Conservation (phyloP, 1,140 invertebrate species). For the Macrobrachium rosenbergii region DNA sequence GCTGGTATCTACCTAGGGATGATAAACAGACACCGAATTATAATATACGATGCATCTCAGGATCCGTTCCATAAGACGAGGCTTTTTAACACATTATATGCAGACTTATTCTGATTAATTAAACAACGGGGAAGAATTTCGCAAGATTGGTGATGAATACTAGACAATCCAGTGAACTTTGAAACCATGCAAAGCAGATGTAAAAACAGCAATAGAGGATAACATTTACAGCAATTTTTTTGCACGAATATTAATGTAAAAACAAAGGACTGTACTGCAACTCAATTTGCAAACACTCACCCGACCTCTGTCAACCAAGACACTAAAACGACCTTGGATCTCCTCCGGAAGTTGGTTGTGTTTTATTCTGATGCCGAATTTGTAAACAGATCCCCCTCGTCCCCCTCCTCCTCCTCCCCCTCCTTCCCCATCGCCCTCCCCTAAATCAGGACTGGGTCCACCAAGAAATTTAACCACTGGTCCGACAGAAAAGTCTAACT, state of each 20-base stretch:
- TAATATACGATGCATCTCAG: not conserved
- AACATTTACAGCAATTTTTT: too few relatives aligned
- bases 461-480: conserved; percentile 31
- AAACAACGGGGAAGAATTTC: too few relatives aligned
- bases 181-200: too few relatives aligned
- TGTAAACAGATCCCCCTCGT: not conserved
- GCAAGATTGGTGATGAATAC: too few relatives aligned
- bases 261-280: too few relatives aligned
- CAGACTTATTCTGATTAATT: too few relatives aligned
- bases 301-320: conserved; percentile 21
- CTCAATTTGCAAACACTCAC: not conserved
- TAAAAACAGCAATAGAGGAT: too few relatives aligned
- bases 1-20: conserved; percentile 32
- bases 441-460: not conserved
- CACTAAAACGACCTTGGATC: not conserved
- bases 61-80: not conserved
- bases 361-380: not conserved
- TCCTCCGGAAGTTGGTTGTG: not conserved
- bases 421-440: not conserved
- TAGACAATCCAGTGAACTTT: too few relatives aligned
- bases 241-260: too few relatives aligned
- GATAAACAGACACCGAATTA: not conserved
- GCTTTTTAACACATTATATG: too few relatives aligned
- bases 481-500: conserved; percentile 20
- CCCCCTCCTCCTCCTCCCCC: not conserved